Base-by-base conservation (phyloP, 2,113 vertebrate genomes). In the Oncorhynchus masou region DNA sequence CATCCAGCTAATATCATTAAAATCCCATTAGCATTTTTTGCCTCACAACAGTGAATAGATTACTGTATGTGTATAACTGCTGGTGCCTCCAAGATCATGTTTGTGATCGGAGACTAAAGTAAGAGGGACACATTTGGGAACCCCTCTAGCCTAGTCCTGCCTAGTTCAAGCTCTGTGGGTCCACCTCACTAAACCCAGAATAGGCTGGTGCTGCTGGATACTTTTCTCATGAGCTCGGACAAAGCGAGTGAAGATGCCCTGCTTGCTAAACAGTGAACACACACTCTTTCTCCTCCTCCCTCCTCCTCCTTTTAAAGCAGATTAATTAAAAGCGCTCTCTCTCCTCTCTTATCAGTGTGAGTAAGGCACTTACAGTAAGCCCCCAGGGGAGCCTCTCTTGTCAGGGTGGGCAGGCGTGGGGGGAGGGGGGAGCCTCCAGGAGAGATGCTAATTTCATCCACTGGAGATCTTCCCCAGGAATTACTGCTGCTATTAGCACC, bases 271-370 rank as follows among this genome's bases (percentile, higher is more conserved):
- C 34, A 24, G 45, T 29, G 27, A 70, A 59, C 57, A 59, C 45
- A 68, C 24, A 48, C 15, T 68, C 69, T 29, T 31, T 20, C 31
- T 19, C 19, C n/a, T 57, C 9, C 20, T 13, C n/a, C 11, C 8
- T 20, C 59, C 25, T 25, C 45, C 69, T 60, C 20, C 34, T 49
- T 71, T 84, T 81, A 83, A 86, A 86, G 87, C 77, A 87, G 88
- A 91, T 90, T 89, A 91, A 92, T 92, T 91, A 91, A 86, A 89
- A 87, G 88, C 85, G 85, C 81, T 72, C 83, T 82, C 59, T 19
- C 66, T 69, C 69, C 68, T 8, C 68, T 81, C 82, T 89, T 88
- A 90, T 90, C 87, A 81, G 87, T 19, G 78, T 81, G 84, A 85
- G 82, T 85, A 11, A 80, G 84, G 79, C 84, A 74, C 87, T 90